These are phyloP conservation scores for Neodon shergylaensis DNA, from an alignment of 2,113 vertebrate species.

Conservation along the genomic window DNA sequence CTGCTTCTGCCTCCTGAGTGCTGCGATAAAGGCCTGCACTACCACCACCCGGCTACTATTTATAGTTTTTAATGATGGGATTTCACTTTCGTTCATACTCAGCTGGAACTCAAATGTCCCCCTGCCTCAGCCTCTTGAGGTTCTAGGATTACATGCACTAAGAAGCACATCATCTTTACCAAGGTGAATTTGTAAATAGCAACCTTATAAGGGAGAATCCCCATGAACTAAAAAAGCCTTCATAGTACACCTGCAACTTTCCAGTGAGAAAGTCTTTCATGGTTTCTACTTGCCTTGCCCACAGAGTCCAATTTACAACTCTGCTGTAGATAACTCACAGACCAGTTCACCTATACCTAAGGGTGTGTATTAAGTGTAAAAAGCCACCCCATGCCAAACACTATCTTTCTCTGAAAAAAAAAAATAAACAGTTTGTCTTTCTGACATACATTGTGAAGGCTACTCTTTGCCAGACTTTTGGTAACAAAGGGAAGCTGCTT, in stretches of 20 bases:
- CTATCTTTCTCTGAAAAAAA: conserved; percentile 33
- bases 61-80: background rate
- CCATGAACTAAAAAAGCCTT: background rate
- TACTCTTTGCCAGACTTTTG: conserved; percentile 22
- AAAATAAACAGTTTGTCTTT: background rate
- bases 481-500: background rate
- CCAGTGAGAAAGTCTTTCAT: background rate
- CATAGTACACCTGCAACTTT: conserved; percentile 28
- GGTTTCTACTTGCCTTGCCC: conserved; percentile 41
- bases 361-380: conserved; percentile 14
- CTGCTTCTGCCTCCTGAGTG: background rate
- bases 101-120: background rate
- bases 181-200: conserved; percentile 39
- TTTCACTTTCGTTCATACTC: background rate
- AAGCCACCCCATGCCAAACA: background rate
- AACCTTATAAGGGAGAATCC: conserved; percentile 8
- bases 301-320: background rate
- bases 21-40: background rate
- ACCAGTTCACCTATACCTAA: background rate
- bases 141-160: background rate
- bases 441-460: background rate
- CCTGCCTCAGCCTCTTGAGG: background rate
- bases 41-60: background rate
- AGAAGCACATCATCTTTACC: background rate
- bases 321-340: background rate